phyloP scores from a whole-genome alignment of 1,140 invertebrate species.

The Zaprionus nigranus region DNA sequence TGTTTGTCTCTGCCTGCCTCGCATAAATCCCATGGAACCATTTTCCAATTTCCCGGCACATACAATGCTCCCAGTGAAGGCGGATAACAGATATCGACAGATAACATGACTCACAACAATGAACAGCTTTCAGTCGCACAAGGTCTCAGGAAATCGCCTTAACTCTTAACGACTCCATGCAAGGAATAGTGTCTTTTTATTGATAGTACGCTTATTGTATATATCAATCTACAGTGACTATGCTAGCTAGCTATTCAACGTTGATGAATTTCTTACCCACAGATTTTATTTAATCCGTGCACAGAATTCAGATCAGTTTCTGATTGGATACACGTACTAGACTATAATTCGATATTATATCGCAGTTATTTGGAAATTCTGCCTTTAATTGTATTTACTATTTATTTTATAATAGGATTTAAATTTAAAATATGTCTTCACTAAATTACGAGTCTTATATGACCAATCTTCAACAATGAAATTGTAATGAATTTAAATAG shows the following conservation, averaged over 20 bases:
- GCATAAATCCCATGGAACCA: slow-evolving; percentile 36
- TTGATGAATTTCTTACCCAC: neutral
- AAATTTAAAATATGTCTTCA: no score
- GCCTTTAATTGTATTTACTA: no score
- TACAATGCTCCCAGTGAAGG: slow-evolving; percentile 16
- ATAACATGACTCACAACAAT: slow-evolving; percentile 15
- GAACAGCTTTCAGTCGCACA: slow-evolving; percentile 25
- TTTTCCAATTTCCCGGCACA: slow-evolving; percentile 52
- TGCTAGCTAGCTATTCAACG: neutral
- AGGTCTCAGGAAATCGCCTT: neutral
- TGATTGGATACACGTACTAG: neutral
- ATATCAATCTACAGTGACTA: neutral
- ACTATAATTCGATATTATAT: neutral
- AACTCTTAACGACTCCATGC: neutral
- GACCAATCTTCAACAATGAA: no score
- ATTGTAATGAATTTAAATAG: slow-evolving; percentile 31
- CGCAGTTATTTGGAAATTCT: no score
- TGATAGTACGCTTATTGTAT: neutral
- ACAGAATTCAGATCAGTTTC: neutral
- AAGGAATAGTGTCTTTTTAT: neutral
- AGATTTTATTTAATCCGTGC: neutral
- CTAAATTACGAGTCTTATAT: no score
- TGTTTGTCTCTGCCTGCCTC: slow-evolving; percentile 27
- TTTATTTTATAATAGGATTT: no score
- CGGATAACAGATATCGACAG: slow-evolving; percentile 10